Base-by-base conservation (phyloP, 53 echinoderm and acorn worm species). In the Luidia sarsii region DNA sequence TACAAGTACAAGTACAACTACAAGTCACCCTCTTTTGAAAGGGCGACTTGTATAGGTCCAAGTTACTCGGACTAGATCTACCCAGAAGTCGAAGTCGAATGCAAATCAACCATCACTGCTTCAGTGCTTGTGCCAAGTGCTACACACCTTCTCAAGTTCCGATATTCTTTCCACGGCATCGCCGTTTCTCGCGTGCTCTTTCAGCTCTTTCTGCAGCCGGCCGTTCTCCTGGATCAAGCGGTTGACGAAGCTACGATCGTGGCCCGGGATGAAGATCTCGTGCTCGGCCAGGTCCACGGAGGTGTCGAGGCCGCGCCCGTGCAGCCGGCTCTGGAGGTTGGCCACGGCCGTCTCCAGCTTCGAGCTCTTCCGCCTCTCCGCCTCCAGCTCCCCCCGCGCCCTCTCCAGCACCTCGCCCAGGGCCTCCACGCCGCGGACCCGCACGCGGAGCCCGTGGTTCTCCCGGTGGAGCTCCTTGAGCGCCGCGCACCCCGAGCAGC, bases 211-310 rank as follows among this genome's bases (percentile, higher is more conserved):
- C 46, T 61, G 73, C 31, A 84, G 38, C 27, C 60, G 48, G 53
- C 50, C 73, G 52, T 84, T 84, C 21, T 84, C 84, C 16, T 50
- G 25, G 33, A 84, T 84, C 52, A 84, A 64, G 21, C 73, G 64
- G 48, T 72, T 71, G 15, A 84, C 28, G 48, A 84, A 84, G 19
- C 36, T 28, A 38, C 73, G 72, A 43, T 84, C 84, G 21, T 48
- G 84, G 1, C 84, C 84, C 0, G 84, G 84, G 30, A 84, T 72
- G 39, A 73, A 84, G 13, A 84, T 84, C 15, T 84, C 84, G 37
- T 84, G 27, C 30, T 73, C 64, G 0, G 63, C 65, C 38, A 84
- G 36, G 43, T 84, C 73, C 8, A 84, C 84, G 7, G 63, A 49
- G 2, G 84, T 52, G 29, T 84, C 64, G 11, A 48, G 64, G 10